Evolutionary conservation across 2,113 vertebrate species (phyloP).

Genomic region (Neodontobutis hainanensis): DNA sequence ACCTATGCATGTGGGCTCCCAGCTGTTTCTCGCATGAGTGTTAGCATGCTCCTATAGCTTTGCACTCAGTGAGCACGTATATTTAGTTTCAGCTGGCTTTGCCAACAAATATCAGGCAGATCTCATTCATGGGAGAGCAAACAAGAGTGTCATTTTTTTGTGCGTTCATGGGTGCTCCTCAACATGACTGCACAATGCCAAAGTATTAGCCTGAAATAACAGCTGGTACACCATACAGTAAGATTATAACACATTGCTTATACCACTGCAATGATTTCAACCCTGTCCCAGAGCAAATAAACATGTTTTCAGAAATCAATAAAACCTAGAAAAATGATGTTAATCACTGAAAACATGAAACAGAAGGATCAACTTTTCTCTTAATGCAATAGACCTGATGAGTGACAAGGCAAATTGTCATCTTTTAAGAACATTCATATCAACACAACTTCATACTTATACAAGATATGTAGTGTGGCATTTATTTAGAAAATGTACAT

Average conservation of each 20-base stretch:
- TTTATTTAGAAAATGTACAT: no score
- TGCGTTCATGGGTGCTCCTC: constrained; percentile 31
- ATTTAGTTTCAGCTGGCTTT: constrained; percentile 59
- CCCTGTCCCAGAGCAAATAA: neutral
- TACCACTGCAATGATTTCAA: neutral
- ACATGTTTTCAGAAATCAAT: no score
- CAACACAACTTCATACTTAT: no score
- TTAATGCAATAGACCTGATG: no score
- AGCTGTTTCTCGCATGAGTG: constrained; percentile 58
- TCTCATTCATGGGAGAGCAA: constrained; percentile 50
- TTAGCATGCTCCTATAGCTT: constrained; percentile 29
- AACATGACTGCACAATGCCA: constrained; percentile 20
- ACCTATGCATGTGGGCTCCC: constrained; percentile 25
- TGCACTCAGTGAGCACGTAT: constrained; percentile 59
- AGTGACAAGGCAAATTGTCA: no score
- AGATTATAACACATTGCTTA: neutral
- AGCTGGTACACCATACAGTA: constrained; percentile 5
- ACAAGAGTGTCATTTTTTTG: constrained; percentile 59
- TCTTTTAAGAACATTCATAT: no score
- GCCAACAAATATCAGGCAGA: constrained; percentile 67
- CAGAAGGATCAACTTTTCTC: no score
- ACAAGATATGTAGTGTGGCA: no score
- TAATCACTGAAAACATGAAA: no score
- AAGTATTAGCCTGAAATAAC: constrained; percentile 18
- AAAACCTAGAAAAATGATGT: no score